phyloP scores from a whole-genome alignment of 2,113 vertebrate genomes.

The Rhinolophus sinicus region DNA sequence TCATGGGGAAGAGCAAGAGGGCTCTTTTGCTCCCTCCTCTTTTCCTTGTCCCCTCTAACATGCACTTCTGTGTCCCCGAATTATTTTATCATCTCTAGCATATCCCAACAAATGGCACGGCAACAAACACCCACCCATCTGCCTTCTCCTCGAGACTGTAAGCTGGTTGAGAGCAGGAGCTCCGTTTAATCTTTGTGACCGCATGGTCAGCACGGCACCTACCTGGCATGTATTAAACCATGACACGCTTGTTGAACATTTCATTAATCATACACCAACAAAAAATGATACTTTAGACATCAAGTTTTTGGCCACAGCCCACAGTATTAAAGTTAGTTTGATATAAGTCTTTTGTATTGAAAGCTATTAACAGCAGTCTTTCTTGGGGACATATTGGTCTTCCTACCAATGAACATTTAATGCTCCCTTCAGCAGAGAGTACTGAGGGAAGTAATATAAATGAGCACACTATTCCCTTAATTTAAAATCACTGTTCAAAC shows the following conservation, averaged over 20 bases:
- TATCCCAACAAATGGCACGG: neutral
- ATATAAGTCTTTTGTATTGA: neutral
- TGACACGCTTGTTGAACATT: neutral
- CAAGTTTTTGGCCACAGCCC: neutral
- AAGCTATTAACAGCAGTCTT: neutral
- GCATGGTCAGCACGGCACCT: neutral
- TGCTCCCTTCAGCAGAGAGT: neutral
- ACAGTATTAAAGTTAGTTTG: neutral
- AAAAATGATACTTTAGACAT: neutral
- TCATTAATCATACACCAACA: neutral
- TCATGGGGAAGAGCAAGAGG: neutral
- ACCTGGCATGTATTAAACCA: neutral
- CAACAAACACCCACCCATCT: rapidly evolving
- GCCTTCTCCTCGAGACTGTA: neutral
- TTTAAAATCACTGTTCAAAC: neutral
- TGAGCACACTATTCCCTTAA: neutral
- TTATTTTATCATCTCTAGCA: neutral
- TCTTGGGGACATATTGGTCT: neutral
- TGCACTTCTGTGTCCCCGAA: neutral
- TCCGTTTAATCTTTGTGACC: neutral
- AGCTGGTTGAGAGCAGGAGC: neutral
- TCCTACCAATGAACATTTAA: neutral
- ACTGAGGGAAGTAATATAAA: neutral
- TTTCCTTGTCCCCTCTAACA: too few species aligned
- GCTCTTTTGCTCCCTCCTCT: too few species aligned